Percentiles rank a stretch among this genome's conserved stretches.
These are phyloP conservation scores for Nymphalis urticae DNA, from an alignment of 2,888 invertebrate genomes.

Conservation along the genomic window DNA sequence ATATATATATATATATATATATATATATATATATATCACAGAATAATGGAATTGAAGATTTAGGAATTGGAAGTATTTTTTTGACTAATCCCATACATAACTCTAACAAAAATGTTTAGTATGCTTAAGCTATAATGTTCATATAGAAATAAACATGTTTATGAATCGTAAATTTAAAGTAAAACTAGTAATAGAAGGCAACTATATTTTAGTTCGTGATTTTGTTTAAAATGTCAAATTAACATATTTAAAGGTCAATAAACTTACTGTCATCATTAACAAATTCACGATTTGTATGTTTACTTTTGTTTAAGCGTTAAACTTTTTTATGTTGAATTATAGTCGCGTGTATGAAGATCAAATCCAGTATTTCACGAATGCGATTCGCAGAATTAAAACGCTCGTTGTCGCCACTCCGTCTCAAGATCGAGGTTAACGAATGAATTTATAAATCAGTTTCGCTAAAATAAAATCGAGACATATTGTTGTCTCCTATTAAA, in stretches of 20 bases:
- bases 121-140: no score
- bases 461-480: conserved; percentile 40
- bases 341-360: not conserved
- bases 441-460: conserved; percentile 37
- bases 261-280: no score
- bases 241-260: no score
- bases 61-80: no score
- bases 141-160: no score
- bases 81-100: no score
- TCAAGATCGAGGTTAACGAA: conserved; percentile 40
- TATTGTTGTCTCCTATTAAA: conserved; percentile 40
- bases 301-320: not conserved
- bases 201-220: not conserved
- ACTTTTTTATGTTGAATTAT: not conserved
- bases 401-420: conserved; percentile 43
- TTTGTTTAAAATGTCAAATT: no score
- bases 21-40: no score
- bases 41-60: no score
- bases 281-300: not conserved
- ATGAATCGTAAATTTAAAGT: no score
- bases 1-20: no score
- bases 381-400: conserved; percentile 21
- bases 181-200: not conserved
- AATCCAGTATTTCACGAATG: not conserved
- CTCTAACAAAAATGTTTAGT: no score